phyloP scores from a whole-genome alignment of 2,888 invertebrate genomes.

The Hymenopus coronatus region DNA sequence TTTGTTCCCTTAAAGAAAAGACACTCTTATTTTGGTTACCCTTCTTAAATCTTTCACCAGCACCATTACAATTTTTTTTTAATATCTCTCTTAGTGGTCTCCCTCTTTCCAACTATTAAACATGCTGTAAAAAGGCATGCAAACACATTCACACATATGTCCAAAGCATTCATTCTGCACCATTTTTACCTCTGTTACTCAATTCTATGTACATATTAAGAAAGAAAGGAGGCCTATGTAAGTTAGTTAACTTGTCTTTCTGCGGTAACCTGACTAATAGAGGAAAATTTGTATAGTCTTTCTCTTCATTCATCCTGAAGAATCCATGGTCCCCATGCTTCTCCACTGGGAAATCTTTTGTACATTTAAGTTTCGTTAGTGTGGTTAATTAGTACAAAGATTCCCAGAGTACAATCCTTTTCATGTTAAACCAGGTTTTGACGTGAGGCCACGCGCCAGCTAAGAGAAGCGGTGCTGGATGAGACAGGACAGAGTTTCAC shows the following conservation, averaged over 20 bases:
- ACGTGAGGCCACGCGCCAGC: neutral
- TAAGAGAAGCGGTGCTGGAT: conserved; percentile 19
- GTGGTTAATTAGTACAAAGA: conserved; percentile 1
- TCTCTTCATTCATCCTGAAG: neutral
- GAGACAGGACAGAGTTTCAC: conserved; percentile 30
- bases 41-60: neutral
- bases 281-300: neutral
- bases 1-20: neutral
- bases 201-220: neutral
- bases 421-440: conserved; percentile 1
- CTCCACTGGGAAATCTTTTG: neutral
- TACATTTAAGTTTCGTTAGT: neutral
- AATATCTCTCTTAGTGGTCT: neutral
- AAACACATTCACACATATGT: neutral
- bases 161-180: neutral
- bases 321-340: neutral
- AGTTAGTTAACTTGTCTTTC: neutral
- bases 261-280: neutral
- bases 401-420: neutral
- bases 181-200: neutral
- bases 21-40: neutral
- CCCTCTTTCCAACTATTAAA: neutral
- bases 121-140: neutral
- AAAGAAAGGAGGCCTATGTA: neutral
- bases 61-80: neutral